Base-by-base conservation (phyloP, 2,797 vertebrate species). In the Hypotaenidia philippensis region DNA sequence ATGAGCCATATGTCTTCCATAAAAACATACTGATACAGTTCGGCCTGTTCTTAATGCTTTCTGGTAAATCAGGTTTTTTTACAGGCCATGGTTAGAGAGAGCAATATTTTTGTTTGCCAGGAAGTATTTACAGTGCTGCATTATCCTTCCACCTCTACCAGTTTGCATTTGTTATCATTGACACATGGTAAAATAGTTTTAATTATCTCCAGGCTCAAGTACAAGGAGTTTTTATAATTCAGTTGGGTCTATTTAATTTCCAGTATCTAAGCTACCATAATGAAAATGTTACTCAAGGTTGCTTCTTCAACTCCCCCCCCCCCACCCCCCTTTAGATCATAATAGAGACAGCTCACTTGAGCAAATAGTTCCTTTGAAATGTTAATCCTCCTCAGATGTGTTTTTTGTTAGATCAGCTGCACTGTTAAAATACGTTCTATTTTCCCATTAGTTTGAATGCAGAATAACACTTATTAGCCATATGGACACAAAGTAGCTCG, bases 301-400 rank as follows among this genome's bases (percentile, higher is more conserved):
- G 89, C 95, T 95, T 96, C 96, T 96, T 95, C 84, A 90, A 72
- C 66, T 93, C 69, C 56, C 77, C 23, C 59, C 59, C 23, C 60
- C 65, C 56, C 74, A 19, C 59, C 63, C 23, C 60, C 63, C 57
- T 96, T 96, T 74, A 96, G 93, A 93, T 96, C 92, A 92, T 93
- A 94, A 96, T 96, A 94, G 96, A 96, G 94, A 93, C 96, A 88
- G 91, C 91, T 97, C 94, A 96, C 96, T 97, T 97, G 93, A 96
- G 95, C 94, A 96, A 97, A 96, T 95, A 97, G 93, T 95, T 92
- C 89, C 92, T 96, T 97, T 97, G 97, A 97, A 97, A 97, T 97
- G 96, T 92, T 96, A 97, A 97, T 97, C 92, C 92, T 94, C 83
- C 90, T 96, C 93, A 96, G 95, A 97, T 96, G 93, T 93, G 87